Evolutionary conservation across 2,888 invertebrate species (phyloP).

Genomic region (Serrognathus titanus): DNA sequence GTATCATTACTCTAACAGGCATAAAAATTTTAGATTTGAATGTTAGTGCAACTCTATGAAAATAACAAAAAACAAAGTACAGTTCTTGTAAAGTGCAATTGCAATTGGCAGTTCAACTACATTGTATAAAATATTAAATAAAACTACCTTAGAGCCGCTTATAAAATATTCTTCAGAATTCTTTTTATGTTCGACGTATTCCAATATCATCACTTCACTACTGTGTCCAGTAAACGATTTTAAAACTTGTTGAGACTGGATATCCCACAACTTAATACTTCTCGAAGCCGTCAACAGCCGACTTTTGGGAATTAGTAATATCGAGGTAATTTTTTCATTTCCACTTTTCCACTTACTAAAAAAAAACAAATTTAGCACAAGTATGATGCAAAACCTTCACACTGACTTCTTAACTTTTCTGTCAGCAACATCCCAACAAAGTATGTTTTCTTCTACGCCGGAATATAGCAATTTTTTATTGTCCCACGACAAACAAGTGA

Average conservation of each 20-base stretch:
- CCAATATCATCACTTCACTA: slow-evolving; percentile 54
- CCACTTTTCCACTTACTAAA: slow-evolving; percentile 65
- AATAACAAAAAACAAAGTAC: no score
- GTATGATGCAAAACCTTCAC: slow-evolving; percentile 6
- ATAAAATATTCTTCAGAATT: slow-evolving; percentile 46
- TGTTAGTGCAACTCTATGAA: no score
- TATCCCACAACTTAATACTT: slow-evolving; percentile 63
- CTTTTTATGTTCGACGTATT: slow-evolving; percentile 38
- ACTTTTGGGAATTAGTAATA: slow-evolving; percentile 58
- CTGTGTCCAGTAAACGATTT: slow-evolving; percentile 65
- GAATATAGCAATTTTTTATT: slow-evolving; percentile 54
- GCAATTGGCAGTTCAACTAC: no score
- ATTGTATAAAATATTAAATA: no score
- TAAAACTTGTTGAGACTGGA: slow-evolving; percentile 56
- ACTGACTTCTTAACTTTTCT: slow-evolving; percentile 51
- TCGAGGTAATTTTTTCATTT: slow-evolving; percentile 56
- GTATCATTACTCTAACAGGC: no score
- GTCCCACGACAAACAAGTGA: slow-evolving; percentile 58
- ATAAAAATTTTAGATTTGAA: no score
- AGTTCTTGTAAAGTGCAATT: no score
- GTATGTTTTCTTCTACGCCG: slow-evolving; percentile 54
- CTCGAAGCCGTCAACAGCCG: slow-evolving; percentile 45
- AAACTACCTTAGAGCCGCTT: slow-evolving; percentile 47
- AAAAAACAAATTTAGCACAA: slow-evolving; percentile 18
- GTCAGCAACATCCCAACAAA: slow-evolving; percentile 55